A percentile compares a stretch with the other conserved stretches of the same genome.
Evolutionary conservation across 2,888 invertebrate species (phyloP).

Genomic region (Orgyia antiqua): DNA sequence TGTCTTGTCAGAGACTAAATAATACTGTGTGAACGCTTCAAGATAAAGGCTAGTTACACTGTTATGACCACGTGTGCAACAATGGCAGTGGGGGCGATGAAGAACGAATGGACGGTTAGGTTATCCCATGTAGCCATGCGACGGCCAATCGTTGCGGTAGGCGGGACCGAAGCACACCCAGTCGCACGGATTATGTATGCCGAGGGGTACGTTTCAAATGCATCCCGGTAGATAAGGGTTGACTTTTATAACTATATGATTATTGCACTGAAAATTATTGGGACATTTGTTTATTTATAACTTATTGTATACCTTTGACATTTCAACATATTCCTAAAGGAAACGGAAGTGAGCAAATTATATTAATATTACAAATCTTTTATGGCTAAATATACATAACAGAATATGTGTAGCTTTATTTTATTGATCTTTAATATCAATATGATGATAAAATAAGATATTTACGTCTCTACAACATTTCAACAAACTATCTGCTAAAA

Average conservation of each 20-base stretch:
- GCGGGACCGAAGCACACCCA: conserved; percentile 52
- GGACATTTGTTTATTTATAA: not conserved
- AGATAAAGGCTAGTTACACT: conserved; percentile 60
- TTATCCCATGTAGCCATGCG: conserved; percentile 34
- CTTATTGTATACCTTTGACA: not conserved
- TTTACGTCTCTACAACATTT: no score
- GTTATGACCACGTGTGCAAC: conserved; percentile 41
- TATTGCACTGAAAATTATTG: conserved; percentile 9
- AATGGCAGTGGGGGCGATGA: conserved; percentile 45
- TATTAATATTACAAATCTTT: no score
- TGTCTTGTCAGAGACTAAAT: conserved; percentile 71
- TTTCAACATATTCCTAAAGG: not conserved
- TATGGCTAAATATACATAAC: no score
- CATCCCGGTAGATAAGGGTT: conserved; percentile 46
- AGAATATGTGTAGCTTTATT: no score
- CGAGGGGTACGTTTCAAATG: conserved; percentile 34
- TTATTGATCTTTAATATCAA: no score
- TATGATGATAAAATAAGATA: no score
- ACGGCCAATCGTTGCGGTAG: conserved; percentile 50
- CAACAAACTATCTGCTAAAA: no score
- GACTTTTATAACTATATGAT: conserved; percentile 30
- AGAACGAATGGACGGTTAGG: conserved; percentile 52
- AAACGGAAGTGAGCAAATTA: not conserved
- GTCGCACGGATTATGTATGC: conserved; percentile 46
- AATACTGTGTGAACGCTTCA: conserved; percentile 61